These are phyloP conservation scores for Gallinago nigripennis DNA, from an alignment of 2,797 vertebrate genomes.

Conservation along the genomic window DNA sequence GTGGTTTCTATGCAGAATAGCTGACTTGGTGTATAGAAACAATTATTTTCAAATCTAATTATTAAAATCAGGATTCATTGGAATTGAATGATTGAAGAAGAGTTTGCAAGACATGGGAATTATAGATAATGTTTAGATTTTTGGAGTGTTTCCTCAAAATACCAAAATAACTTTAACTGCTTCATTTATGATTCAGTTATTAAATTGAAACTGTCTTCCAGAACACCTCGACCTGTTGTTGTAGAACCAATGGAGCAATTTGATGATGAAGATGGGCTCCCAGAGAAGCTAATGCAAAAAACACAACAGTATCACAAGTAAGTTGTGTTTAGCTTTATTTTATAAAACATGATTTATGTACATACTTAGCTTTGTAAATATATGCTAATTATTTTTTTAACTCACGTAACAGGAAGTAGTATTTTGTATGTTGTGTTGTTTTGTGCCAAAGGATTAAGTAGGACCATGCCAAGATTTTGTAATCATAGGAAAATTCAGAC, in stretches of 20 bases:
- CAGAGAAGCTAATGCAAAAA: conserved; percentile 93
- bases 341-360: background rate
- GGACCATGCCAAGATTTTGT: background rate
- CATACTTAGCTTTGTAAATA: background rate
- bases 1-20: background rate
- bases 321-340: conserved; percentile 24
- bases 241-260: conserved; percentile 95
- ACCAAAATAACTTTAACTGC: background rate
- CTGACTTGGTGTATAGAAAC: background rate
- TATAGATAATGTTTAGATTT: background rate
- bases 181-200: background rate
- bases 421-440: background rate
- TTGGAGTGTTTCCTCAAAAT: background rate
- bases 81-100: background rate
- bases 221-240: conserved; percentile 93
- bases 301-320: conserved; percentile 94
- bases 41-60: background rate
- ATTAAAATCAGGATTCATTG: background rate
- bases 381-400: fast-evolving
- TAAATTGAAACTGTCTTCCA: conserved; percentile 60
- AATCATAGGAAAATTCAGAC: background rate
- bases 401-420: background rate
- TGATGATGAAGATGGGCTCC: conserved; percentile 94
- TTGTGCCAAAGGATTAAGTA: background rate
- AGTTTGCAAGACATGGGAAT: background rate